Evolutionary conservation across 35 echinoderm and acorn worm genomes (phyloP), one percentile per base, ranked within the genome.

Genomic region (Hemicentrotus pulcherrimus): DNA sequence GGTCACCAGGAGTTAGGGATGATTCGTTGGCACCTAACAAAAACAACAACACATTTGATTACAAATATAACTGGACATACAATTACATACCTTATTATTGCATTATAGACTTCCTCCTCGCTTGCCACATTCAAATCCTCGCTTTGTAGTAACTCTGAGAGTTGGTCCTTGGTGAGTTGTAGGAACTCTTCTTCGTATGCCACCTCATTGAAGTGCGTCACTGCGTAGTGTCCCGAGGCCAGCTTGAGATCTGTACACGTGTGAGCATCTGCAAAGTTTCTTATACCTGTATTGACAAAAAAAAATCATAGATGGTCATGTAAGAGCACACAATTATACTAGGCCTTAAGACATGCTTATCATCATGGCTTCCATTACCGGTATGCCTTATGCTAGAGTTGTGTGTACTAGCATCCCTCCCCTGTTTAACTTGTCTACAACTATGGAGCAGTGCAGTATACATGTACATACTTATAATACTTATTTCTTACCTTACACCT

Each of bases 101-200:
- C 97, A 32, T 96, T 97, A 85, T 97, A 97, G 18, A 97, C 97
- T 78, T 97, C 97, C 45, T 97, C 97, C 48, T 97, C 97, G 61
- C 97, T 96, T 9, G 65, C 33, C 8, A 97, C 97, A 94, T 97
- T 96, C 19, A 97, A 88, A 33, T 97, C 95, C 86, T 97, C 97
- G 46, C 95, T 95, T 10, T 89, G 91, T 9, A 97, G 86, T 12
- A 97, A 91, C n/a, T 97, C 97, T 48, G 96, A 90, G 2, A 97
- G 91, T 35, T 97, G 97, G 24, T 94, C 31, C 32, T 96, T 96
- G 22, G 90, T 89, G 19, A 97, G 86, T 6, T 95, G 97, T 2
- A 97, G 91, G 65, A 97, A 97, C 86, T 97, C 97, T 30, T 97
- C 97, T 95, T 95, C 97, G 61, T 96, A 95, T 9, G 95, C 97